A percentile compares a stretch with the other conserved stretches of the same genome.
phyloP scores from a whole-genome alignment of 2,113 vertebrate genomes.

The Oncorhynchus mykiss region DNA sequence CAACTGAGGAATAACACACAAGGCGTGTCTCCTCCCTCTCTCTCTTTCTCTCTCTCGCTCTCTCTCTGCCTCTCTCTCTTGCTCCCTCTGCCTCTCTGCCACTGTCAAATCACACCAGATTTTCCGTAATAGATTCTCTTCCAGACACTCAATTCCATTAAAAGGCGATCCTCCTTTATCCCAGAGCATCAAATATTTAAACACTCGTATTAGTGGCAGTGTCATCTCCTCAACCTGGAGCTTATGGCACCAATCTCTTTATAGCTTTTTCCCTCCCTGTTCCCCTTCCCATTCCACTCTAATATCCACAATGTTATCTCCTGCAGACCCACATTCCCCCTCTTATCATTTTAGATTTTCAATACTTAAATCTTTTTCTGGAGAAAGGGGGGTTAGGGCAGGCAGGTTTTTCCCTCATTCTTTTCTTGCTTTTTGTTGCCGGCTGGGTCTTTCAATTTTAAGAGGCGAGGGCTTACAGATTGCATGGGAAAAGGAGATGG shows the following conservation, averaged over 20 bases:
- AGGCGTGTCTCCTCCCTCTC: neutral
- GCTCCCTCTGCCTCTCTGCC: slow-evolving; percentile 43
- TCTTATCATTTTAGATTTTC: slow-evolving; percentile 82
- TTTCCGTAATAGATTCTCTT: slow-evolving; percentile 99
- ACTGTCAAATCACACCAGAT: slow-evolving; percentile 94
- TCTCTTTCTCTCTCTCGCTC: neutral
- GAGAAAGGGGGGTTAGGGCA: slow-evolving; percentile 33
- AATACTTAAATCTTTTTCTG: slow-evolving; percentile 81
- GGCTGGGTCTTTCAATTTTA: slow-evolving; percentile 85
- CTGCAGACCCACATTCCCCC: slow-evolving; percentile 81
- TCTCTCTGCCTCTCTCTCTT: neutral
- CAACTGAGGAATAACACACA: slow-evolving; percentile 75
- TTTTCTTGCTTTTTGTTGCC: slow-evolving; percentile 69
- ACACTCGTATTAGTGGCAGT: slow-evolving; percentile 99
- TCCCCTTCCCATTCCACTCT: slow-evolving; percentile 75
- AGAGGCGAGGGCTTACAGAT: slow-evolving; percentile 82
- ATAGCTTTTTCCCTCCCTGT: slow-evolving; percentile 40
- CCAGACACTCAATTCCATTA: slow-evolving; percentile 99
- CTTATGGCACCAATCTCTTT: slow-evolving; percentile 82
- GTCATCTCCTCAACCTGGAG: slow-evolving; percentile 89
- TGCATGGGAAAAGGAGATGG: slow-evolving; percentile 52
- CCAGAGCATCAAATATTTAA: slow-evolving; percentile 99
- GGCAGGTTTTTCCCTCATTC: slow-evolving; percentile 45
- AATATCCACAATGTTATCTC: slow-evolving; percentile 97
- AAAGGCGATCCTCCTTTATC: slow-evolving; percentile 99